Base-by-base conservation (phyloP, 2,113 vertebrate species). In the Eudyptes chrysolophus region DNA sequence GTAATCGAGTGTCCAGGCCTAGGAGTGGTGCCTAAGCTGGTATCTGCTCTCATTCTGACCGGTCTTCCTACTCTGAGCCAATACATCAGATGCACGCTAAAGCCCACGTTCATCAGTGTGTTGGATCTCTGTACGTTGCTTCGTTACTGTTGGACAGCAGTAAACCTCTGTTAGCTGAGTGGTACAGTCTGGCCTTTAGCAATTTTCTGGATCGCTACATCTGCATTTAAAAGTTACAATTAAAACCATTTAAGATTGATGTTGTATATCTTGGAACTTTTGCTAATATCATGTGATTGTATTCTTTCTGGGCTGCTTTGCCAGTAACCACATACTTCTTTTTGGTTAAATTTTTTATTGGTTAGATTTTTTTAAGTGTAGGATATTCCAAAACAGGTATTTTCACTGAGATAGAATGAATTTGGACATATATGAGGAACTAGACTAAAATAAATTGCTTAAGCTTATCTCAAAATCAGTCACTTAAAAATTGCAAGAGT, bases 81-180 rank as follows among this genome's bases (percentile, higher is more conserved):
- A 1, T 44, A 24, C 11, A 6, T 38, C 29, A 11, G 32, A 34
- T 25, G 24, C 48, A 4, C 7, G 0, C 8, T 46, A 13, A 13
- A 12, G 58, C 30, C 42, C 4, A 2, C 0, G 5, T 17, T 13
- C 19, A 4, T 51, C 16, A 13, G 10, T 0, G 2, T 25, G 10
- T 64, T 9, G 19, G 9, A 19, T 65, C 27, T 72, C 70, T 69
- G 48, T 71, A 29, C 11, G 0, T 6, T 46, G 40, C 52, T 54
- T 58, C 1, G 0, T 13, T 44, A 42, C 4, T 13, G 6, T 4
- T 0, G 3, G 13, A 6, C 49, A 46, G 30, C 36, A 51, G 19
- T 2, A 68, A 70, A 64, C 29, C 60, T 85, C 29, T 69, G 1
- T 72, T 20, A 14, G 30, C 75, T 34, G 75, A 30, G 19, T 21